Base-by-base conservation (phyloP, 2,797 vertebrate species). In the Liasis olivaceus region DNA sequence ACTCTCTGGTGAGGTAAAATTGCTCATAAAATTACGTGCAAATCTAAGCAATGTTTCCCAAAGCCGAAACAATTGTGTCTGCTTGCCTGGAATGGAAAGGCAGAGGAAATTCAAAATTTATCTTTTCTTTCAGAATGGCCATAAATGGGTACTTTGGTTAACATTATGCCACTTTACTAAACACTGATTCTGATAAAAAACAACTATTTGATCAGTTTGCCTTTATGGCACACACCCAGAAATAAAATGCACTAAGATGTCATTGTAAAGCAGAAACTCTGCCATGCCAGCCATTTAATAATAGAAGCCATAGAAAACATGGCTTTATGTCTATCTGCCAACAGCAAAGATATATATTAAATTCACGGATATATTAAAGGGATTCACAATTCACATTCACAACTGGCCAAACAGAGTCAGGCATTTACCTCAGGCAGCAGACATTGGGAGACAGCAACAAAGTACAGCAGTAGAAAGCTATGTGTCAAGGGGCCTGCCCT, bases 41-140 rank as follows among this genome's bases (percentile, higher is more conserved):
- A 84, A 87, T 0, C 0, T 93, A 93, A 94, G 92, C 90, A 88
- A 66, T 66, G 63, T 89, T 90, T 91, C 93, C 90, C 91, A 94
- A 91, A 88, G 59, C 86, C 1, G 69, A 95, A 93, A 88, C 6
- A 22, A 12, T 85, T 91, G 88, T 69, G 95, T 93, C 93, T 94
- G 95, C 89, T 91, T 84, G 3, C 64, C 91, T 90, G 1, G 62
- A 28, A 62, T 2, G 62, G 93, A 93, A 90, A 95, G 93, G 64
- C 85, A 94, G 93, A 90, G 89, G 66, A 63, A 87, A 92, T 42
- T 93, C 87, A 86, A 88, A 69, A 58, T 66, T 92, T 93, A 3
- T 86, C 81, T 93, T 91, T 92, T 96, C 90, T 93, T 94, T 91
- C 64, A 89, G 94, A 94, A 95, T 85, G 66, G 58, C 28, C 94